Evolutionary conservation across 1,140 invertebrate genomes (phyloP), one percentile per base, ranked within the genome.

Genomic region (Diachasmimorpha longicaudata): DNA sequence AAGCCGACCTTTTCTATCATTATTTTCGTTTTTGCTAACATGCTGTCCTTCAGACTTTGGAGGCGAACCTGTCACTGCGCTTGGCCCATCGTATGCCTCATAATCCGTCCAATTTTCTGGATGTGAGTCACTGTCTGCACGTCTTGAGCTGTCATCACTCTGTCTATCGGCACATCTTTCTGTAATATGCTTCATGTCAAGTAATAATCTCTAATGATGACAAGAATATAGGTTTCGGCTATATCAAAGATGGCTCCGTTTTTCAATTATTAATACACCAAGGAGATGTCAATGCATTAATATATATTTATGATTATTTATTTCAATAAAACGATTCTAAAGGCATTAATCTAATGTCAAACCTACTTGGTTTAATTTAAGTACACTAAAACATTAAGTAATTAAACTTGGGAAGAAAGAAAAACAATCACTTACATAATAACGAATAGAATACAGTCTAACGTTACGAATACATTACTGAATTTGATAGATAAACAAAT

Each of bases 51-150:
- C 84, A 9, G 82, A 82, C 74, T 86, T 89, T 2, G 90, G 89
- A n/a, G 89, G 88, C 37, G 89, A 89, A 1, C 90, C 88, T 4
- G 89, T 84, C 1, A 87, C 71, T 19, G 83, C 83, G 68, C 84
- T 89, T 72, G 89, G 89, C 0, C 89, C 85, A 79, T 92, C 91
- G 72, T 91, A 92, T 6, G 90, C 89, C 70, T 91, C 91, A 74
- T 90, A 90, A 78, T 92, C 91, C 4, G 90, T 92, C 88, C 89
- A 91, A 76, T 90, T 91, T 78, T 91, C 90, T 69, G 89, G 88
- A 81, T 92, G 90, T n/a, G 90, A 91, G 81, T 93, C 92, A 42
- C 91, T 92, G 83, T 93, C 92, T 2, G 90, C 91, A 78, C 90
- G 90, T 78, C 91, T 90, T 14, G 91, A 92, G 80, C 90, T 92